Conservation (phyloP, 2,797 vertebrate species). For the Bufotes viridis region DNA sequence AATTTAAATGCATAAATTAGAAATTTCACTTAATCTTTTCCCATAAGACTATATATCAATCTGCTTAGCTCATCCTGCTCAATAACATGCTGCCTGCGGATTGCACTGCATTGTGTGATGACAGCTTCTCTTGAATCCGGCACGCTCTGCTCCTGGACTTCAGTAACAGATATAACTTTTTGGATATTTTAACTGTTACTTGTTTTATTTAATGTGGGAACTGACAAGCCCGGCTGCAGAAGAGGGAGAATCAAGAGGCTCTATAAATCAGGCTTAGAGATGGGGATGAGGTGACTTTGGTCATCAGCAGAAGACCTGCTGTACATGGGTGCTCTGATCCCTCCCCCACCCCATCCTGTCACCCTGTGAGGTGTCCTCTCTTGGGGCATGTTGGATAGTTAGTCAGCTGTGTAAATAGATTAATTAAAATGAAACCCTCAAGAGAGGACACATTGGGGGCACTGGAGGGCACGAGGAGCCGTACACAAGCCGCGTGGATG, state of each 20-base stretch:
- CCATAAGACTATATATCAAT: too few relatives aligned
- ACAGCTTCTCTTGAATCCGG: too few relatives aligned
- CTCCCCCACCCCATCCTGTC: background rate
- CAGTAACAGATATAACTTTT: too few relatives aligned
- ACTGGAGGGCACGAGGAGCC: background rate
- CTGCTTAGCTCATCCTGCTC: too few relatives aligned
- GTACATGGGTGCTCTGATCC: background rate
- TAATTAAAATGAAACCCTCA: conserved; percentile 9
- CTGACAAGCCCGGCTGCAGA: background rate
- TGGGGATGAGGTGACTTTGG: background rate
- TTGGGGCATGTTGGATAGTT: background rate
- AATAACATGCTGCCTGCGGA: too few relatives aligned
- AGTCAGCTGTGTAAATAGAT: conserved; percentile 19
- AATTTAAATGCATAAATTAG: too few relatives aligned
- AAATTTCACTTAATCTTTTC: too few relatives aligned
- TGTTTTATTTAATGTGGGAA: background rate
- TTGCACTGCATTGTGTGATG: too few relatives aligned
- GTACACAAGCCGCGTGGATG: background rate
- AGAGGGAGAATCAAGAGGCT: background rate
- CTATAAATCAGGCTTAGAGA: background rate
- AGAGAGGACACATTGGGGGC: background rate
- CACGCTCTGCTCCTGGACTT: too few relatives aligned
- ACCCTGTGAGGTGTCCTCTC: conserved; percentile 1
- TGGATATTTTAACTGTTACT: too few relatives aligned
- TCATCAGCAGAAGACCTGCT: background rate